Evolutionary conservation across 1,140 invertebrate species (phyloP), one percentile per base, ranked within the genome.

Genomic region (Zaprionus kolodkinae): DNA sequence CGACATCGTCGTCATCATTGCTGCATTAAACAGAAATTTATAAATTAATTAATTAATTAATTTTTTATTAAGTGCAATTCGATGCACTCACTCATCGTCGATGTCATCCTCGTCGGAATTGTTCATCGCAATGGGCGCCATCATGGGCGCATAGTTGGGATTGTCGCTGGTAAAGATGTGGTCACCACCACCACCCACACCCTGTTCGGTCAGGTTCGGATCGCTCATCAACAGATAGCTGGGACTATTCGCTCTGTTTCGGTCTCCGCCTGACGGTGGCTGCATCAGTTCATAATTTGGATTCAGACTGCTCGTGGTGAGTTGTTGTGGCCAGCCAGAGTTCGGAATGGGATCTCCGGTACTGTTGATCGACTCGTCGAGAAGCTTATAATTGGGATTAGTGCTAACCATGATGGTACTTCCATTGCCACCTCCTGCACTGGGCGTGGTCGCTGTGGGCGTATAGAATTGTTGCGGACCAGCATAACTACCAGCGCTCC

Each of bases 281-380:
- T 88, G 87, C 89, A 91, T 91, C 50, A 91, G 56, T 50, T 91
- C 80, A 30, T 91, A 91, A 15, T 91, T 91, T 3, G 90, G 90
- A 77, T 91, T 91, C 27, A 80, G 71, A 56, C 76, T 83, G 62
- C 81, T 91, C 0, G 79, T 69, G 10, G 85, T 80, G 0, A 82
- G 72, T 30, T 50, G 50, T 50, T 40, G 59, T 12, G 45, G 55
- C 70, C 62, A 54, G 2, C 1, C 17, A n/a, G 62, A 62, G 12
- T 35, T 9, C 33, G 40, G n/a, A 38, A 15, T 30, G 1, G 55
- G 48, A 36, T 71, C 67, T 6, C 40, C 40, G 9, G 21, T 64
- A 38, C 76, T 76, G 27, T 73, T 78, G 3, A 78, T 25, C 6
- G 91, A 88, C 61, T 91, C 91, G 25, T 92, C 79, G 6, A 92